Base-by-base conservation (phyloP, 1,140 invertebrate species). In the Conopomorpha cramerella region DNA sequence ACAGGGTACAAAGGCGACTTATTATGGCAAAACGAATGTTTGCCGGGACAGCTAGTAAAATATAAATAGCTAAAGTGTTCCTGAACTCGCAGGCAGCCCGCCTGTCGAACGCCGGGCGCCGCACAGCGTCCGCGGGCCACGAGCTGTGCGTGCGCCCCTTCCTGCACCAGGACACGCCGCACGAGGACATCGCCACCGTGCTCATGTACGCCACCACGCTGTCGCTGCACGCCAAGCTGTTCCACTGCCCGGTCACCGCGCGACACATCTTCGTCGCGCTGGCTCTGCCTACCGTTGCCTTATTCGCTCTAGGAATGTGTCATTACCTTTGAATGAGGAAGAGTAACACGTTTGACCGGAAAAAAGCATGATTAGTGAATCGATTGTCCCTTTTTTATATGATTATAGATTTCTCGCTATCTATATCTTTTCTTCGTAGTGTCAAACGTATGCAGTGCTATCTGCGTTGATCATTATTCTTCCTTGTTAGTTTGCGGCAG, bases 21-120 rank as follows among this genome's bases (percentile, higher is more conserved):
- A n/a, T n/a, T n/a, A n/a, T n/a, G n/a, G n/a, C n/a, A n/a, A n/a
- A n/a, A n/a, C n/a, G n/a, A n/a, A n/a, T n/a, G n/a, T n/a, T n/a
- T n/a, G n/a, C n/a, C n/a, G n/a, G n/a, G n/a, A n/a, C n/a, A n/a
- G n/a, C n/a, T n/a, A n/a, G n/a, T n/a, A n/a, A n/a, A n/a, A n/a
- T n/a, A n/a, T n/a, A n/a, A n/a, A n/a, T n/a, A n/a, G n/a, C n/a
- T n/a, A n/a, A n/a, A n/a, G n/a, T n/a, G n/a, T n/a, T n/a, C n/a
- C n/a, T n/a, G n/a, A n/a, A n/a, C n/a, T n/a, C n/a, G n/a, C 64
- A 92, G 86, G 91, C 90, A 16, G 88, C 90, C 8, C 79, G 90
- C 28, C 80, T 93, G 51, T 88, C 89, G 1, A 84, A 82, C n/a
- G 83, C 85, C 6, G 91, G 89, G 51, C 79, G 82, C 8, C 82